Base-by-base conservation (phyloP, 2,888 invertebrate species). In the Drosophila bunnanda region DNA sequence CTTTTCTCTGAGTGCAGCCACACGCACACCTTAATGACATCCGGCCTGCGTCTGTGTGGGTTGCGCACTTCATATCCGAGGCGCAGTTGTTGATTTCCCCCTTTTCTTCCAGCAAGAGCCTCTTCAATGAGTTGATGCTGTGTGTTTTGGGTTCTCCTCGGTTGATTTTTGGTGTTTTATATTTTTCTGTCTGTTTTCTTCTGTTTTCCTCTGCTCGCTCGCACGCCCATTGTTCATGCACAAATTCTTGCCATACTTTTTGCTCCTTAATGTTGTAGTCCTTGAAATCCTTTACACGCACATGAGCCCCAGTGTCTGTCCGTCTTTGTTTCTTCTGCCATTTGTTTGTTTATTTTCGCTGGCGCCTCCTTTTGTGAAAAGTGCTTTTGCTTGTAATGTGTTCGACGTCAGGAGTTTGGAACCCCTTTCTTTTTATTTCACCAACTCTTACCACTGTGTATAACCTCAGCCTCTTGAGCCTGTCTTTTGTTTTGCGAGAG, bases 361-460 rank as follows among this genome's bases (percentile, higher is more conserved):
- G 88, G 88, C 89, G 89, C 87, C 87, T 88, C 69, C 81, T 88
- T 88, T 89, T 81, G 89, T 88, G 74, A 81, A 83, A 88, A 87
- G 89, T 84, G 84, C 84, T 87, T 89, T 87, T 86, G 80, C 89
- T 77, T 86, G 89, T 86, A 86, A 86, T 89, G 89, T 85, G 83
- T 80, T 88, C 88, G 83, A 88, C 87, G 77, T 83, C 87, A 75
- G 74, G 71, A 65, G 69, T 68, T 60, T 60, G 56, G 46, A 69
- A 39, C 56, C 69, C 46, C 46, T 25, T 25, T 25, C 25, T 38
- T n/a, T 46, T 22, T 38, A 13, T 46, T 30, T 22, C 32, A 39
- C 38, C 64, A 65, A 32, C 30, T 59, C 39, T 57, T 38, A 30
- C 59, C 58, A n/a, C 32, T 15, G 15, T 20, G n/a, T 13, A 39